Evolutionary conservation across 2,888 invertebrate genomes (phyloP), one percentile per base, ranked within the genome.

Genomic region (Meteorus colon): DNA sequence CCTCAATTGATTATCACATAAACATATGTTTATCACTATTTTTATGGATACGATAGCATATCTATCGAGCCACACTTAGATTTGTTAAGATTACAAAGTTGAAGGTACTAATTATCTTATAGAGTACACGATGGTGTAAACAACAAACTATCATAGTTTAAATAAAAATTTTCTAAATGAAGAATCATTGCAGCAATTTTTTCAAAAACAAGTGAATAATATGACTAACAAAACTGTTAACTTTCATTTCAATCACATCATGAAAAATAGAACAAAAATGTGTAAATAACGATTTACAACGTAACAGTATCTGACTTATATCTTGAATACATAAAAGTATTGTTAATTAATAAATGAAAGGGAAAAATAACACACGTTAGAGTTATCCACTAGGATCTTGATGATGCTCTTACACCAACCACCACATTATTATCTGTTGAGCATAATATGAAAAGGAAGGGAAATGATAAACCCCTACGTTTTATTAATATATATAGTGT

Each of bases 401-500:
- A 82, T 82, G 82, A 82, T 84, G 86, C 83, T 85, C 84, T 80
- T 82, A 85, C 83, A 85, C 81, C 83, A 80, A 51, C 48, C 51
- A 69, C 78, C 80, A 78, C 77, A 84, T 77, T 79, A 84, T 84
- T 84, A 87, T 86, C 86, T 86, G 86, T 87, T 87, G 83, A 86
- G 82, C 86, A 84, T 86, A 86, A 83, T 79, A 82, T 82, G 83
- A 87, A 63, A 67, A 74, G 69, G 24, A 31, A 75, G 69, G 19
- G 14, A 51, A 87, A 55, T 55, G n/a, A n/a, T 86, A 86, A 87
- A 87, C 82, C 78, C 87, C 85, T 86, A 87, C 87, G 86, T 86
- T 87, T 87, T 84, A 86, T 84, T 86, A 86, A n/a, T n/a, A 83
- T 27, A 76, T 70, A 45, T 27, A 69, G 68, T 78, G 59, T 74